Percentiles rank a stretch among this genome's conserved stretches.
These are phyloP conservation scores for Rhinatrema bivittatum DNA, from an alignment of 2,797 vertebrate genomes.

Conservation along the genomic window DNA sequence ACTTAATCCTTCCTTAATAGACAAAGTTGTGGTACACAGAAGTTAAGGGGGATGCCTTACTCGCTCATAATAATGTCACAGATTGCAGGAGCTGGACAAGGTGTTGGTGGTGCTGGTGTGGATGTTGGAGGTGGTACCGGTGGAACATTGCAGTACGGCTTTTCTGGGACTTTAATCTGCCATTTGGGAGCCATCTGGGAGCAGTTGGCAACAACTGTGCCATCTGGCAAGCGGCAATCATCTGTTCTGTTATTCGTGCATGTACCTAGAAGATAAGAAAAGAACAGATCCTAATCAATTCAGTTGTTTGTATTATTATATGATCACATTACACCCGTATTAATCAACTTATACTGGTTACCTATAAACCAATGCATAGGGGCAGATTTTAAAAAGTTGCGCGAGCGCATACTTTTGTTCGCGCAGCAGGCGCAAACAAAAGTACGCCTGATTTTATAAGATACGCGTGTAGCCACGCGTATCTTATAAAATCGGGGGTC, in stretches of 20 bases:
- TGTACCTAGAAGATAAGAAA: conserved; percentile 39
- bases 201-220: conserved; percentile 43
- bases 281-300: not conserved
- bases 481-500: no score
- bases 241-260: conserved; percentile 51
- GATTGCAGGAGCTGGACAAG: not conserved
- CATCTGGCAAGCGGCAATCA: conserved; percentile 57
- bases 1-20: no score
- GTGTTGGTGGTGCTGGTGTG: not conserved
- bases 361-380: no score
- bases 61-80: conserved; percentile 49
- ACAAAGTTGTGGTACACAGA: no score
- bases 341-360: no score
- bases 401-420: no score
- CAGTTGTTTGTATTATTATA: no score
- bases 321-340: no score
- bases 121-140: rapidly evolving
- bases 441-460: no score
- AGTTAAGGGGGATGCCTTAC: conserved; percentile 34
- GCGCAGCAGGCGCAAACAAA: no score
- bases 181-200: conserved; percentile 49
- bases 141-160: conserved; percentile 4
- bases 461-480: no score
- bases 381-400: no score
- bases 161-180: conserved; percentile 18